These are phyloP conservation scores for Rhingia rostrata DNA, from an alignment of 2,888 invertebrate genomes.

Conservation along the genomic window DNA sequence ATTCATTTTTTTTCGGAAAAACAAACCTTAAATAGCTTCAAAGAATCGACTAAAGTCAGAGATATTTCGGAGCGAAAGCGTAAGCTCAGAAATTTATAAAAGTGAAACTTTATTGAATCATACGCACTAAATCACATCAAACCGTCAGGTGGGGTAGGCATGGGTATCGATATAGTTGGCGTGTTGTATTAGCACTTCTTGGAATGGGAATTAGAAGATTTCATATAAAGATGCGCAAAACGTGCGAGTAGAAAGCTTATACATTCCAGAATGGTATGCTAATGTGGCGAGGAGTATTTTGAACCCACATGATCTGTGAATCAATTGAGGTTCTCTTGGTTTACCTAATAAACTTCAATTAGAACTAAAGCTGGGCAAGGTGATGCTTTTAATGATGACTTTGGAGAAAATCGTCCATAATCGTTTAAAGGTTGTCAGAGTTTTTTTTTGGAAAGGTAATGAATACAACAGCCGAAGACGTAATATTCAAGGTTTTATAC, in stretches of 20 bases:
- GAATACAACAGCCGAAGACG: no score
- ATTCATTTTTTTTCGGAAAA: neutral
- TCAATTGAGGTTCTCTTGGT: neutral
- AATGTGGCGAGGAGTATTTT: neutral
- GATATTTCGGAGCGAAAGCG: constrained; percentile 34
- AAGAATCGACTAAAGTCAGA: no score
- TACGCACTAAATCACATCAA: constrained; percentile 55
- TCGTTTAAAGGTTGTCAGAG: no score
- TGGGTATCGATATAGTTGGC: constrained; percentile 15
- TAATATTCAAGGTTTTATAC: no score
- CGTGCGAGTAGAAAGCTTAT: constrained; percentile 59
- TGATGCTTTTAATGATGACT: no score
- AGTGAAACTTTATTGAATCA: constrained; percentile 69
- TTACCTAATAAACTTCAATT: no score
- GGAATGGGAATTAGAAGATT: constrained; percentile 55
- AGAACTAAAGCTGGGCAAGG: no score
- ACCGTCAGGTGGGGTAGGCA: neutral
- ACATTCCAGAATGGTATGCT: constrained; percentile 52
- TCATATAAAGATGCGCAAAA: neutral
- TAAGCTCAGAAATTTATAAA: constrained; percentile 39
- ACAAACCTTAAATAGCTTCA: no score
- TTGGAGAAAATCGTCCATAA: no score
- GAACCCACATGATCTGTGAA: constrained; percentile 33
- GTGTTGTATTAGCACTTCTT: constrained; percentile 41
- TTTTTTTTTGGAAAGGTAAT: no score